phyloP scores from a whole-genome alignment of 2,888 invertebrate genomes.

The Parnassius mnemosyne region DNA sequence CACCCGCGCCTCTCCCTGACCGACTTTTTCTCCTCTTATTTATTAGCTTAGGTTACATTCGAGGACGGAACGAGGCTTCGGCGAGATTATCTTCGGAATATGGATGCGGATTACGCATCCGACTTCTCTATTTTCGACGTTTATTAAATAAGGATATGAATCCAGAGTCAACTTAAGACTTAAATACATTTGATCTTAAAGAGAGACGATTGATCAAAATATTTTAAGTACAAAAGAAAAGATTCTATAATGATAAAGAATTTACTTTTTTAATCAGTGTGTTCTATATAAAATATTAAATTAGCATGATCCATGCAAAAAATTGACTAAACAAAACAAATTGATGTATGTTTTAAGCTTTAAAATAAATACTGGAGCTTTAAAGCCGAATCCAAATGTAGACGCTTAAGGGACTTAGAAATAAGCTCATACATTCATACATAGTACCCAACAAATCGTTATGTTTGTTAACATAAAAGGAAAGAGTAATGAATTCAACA shows the following conservation, averaged over 20 bases:
- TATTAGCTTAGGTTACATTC: conserved; percentile 72
- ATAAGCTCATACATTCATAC: too few relatives aligned
- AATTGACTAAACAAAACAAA: too few relatives aligned
- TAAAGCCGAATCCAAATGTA: too few relatives aligned
- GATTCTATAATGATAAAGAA: too few relatives aligned
- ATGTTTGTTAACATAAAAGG: conserved; percentile 2
- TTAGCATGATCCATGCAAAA: too few relatives aligned
- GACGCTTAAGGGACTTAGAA: too few relatives aligned
- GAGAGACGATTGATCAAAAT: not conserved
- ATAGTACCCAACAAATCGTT: too few relatives aligned
- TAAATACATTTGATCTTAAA: not conserved
- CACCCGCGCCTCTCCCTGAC: conserved; percentile 45
- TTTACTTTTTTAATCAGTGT: too few relatives aligned
- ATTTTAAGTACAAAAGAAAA: too few relatives aligned
- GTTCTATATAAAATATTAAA: too few relatives aligned
- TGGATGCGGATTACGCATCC: conserved; percentile 40
- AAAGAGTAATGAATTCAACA: conserved; percentile 18
- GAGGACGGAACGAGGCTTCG: conserved; percentile 55
- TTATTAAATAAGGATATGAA: conserved; percentile 24
- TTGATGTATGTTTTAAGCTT: too few relatives aligned
- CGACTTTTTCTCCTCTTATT: conserved; percentile 73
- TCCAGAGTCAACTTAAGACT: not conserved
- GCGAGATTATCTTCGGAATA: conserved; percentile 63
- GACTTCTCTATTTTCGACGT: conserved; percentile 22
- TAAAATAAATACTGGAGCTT: too few relatives aligned